Base-by-base conservation (phyloP, 2,888 invertebrate genomes). In the Apamea anceps region DNA sequence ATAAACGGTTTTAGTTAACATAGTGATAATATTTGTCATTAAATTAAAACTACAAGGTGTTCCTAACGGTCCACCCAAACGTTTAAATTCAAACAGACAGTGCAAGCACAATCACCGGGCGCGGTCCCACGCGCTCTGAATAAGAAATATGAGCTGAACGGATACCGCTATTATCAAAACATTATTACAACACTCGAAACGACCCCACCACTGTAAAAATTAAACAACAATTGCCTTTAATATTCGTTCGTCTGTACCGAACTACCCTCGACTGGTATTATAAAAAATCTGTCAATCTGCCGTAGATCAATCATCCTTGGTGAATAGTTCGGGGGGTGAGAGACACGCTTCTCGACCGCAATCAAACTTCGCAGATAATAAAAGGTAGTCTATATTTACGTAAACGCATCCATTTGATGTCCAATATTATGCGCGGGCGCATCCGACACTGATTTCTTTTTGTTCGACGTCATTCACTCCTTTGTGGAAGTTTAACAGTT, bases 201-300 rank as follows among this genome's bases (percentile, higher is more conserved):
- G 93, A 93, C 96, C 96, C 96, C 94, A 94, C 94, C 88, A 95
- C 95, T 94, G 94, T 96, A 96, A 96, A 96, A 97, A 96, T 97
- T 96, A 96, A 96, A 96, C 96, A 96, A 97, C 97, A 97, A 97
- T 97, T 96, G 97, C 96, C 96, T 96, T 96, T 96, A 96, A 96
- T 96, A 96, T 95, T 96, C 95, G 94, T 94, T 95, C 91, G 93
- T 94, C 93, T 94, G 94, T 95, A 92, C 93, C 92, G 91, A 84
- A 81, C 84, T 84, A 94, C 94, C 95, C 94, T 93, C 92, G 92
- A 91, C 94, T 95, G 95, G 95, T 95, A 95, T 94, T 93, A 93
- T 96, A 96, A 96, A 95, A 96, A 96, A 96, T 93, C 97, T 96
- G 97, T 97, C 97, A 96, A 97, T 97, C 97, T 95, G 94, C 95